These are phyloP conservation scores for Apostichopus parvimensis DNA, from an alignment of 35 echinoderm and acorn worm genomes.

Conservation along the genomic window DNA sequence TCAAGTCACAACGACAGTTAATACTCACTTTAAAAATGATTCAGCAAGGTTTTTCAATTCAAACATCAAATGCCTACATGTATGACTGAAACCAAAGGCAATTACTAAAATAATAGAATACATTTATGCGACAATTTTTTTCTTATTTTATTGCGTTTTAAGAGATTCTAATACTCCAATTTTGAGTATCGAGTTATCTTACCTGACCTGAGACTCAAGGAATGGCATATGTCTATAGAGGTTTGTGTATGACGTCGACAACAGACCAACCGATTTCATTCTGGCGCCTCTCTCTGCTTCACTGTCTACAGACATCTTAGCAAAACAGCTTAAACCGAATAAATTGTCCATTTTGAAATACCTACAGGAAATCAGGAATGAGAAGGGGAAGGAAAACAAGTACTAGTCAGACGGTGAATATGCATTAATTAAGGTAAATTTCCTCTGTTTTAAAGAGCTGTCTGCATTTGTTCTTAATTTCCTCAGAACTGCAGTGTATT, in stretches of 20 bases:
- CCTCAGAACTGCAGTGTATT: no score
- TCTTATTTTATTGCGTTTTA: background rate
- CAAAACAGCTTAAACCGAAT: conserved; percentile 94
- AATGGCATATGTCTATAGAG: conserved; percentile 97
- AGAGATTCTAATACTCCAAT: no score
- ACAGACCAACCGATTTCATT: conserved; percentile 94
- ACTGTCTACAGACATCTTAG: conserved; percentile 90
- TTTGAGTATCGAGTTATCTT: background rate
- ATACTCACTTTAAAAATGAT: no score
- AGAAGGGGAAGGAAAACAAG: no score
- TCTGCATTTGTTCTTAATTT: no score
- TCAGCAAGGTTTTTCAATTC: no score
- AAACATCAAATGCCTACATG: no score
- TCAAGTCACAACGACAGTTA: no score
- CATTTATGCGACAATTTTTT: background rate
- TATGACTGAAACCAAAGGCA: no score
- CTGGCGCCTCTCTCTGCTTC: conserved; percentile 83
- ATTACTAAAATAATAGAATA: no score
- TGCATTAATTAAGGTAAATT: no score
- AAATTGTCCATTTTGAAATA: conserved; percentile 96
- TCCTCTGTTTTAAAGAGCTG: background rate
- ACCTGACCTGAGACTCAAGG: conserved; percentile 94
- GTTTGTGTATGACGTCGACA: conserved; percentile 90
- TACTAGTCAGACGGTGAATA: no score
- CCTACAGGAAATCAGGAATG: conserved; percentile 40